Evolutionary conservation across 2,888 invertebrate genomes (phyloP).

Genomic region (Limnephilus auricula): DNA sequence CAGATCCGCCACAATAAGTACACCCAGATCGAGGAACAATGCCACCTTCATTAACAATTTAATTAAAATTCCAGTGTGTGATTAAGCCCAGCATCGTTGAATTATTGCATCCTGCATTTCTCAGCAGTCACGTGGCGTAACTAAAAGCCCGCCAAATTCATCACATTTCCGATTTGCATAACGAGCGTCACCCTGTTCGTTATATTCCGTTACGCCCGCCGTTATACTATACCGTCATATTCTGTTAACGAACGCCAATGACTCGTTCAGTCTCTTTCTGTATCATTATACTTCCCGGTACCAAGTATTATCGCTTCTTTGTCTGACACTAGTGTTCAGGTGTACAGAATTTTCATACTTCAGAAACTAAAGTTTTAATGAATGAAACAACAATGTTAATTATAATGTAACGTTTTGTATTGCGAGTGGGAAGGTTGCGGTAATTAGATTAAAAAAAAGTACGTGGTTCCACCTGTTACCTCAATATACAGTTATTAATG

Average conservation of each 20-base stretch:
- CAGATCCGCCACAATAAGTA: not conserved
- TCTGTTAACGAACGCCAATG: conserved; percentile 23
- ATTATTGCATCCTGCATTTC: not conserved
- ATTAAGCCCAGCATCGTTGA: not conserved
- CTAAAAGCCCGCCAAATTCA: not conserved
- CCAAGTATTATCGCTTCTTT: not conserved
- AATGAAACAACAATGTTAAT: not conserved
- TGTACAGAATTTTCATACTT: not conserved
- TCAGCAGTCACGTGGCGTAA: conserved; percentile 7
- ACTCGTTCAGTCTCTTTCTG: not conserved
- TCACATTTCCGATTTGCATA: conserved; percentile 23
- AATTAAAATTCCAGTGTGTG: not conserved
- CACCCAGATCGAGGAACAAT: not conserved
- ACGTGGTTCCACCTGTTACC: not conserved
- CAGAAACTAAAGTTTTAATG: not conserved
- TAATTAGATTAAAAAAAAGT: not conserved
- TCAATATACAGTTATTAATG: not conserved
- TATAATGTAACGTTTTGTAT: not conserved
- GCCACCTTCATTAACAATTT: not conserved
- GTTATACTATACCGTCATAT: not conserved
- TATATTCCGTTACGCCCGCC: conserved; percentile 8
- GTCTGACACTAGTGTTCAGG: not conserved
- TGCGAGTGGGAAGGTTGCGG: not conserved
- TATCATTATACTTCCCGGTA: not conserved
- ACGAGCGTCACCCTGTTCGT: conserved; percentile 7